phyloP scores from a whole-genome alignment of 2,113 vertebrate genomes.

The Bos taurus region DNA sequence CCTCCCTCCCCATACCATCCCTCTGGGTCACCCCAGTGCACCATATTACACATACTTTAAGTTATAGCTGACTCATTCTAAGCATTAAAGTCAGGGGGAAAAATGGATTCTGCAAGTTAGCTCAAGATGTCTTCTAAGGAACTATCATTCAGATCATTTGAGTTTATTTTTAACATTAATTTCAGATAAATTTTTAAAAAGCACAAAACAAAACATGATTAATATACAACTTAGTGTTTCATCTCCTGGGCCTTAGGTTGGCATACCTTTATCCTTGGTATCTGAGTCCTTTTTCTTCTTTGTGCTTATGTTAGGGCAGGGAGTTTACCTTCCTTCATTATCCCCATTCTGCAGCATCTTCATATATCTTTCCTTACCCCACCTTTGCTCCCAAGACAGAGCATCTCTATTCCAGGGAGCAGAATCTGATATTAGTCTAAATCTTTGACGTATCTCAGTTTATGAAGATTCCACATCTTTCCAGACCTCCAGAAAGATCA shows the following conservation, averaged over 20 bases:
- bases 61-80: slow-evolving; percentile 2
- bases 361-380: not conserved
- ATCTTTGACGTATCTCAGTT: not conserved
- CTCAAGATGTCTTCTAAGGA: slow-evolving; percentile 43
- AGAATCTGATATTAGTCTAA: not conserved
- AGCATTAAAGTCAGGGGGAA: not conserved
- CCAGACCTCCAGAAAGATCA: not conserved
- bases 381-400: not conserved
- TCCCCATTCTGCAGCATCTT: no score
- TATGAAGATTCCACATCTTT: not conserved
- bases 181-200: not conserved
- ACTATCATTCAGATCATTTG: slow-evolving; percentile 23
- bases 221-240: not conserved
- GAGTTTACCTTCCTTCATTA: not conserved
- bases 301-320: not conserved
- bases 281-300: not conserved
- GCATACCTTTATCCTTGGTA: not conserved
- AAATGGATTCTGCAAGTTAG: slow-evolving; percentile 22
- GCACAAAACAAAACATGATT: not conserved
- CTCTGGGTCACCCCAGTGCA: not conserved
- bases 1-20: no score
- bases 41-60: not conserved
- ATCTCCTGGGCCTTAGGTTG: not conserved
- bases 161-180: slow-evolving; percentile 38
- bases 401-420: not conserved